Percentiles rank a stretch among this genome's conserved stretches.
phyloP scores from a whole-genome alignment of 2,888 invertebrate genomes.

The Azorinus chamasolen region DNA sequence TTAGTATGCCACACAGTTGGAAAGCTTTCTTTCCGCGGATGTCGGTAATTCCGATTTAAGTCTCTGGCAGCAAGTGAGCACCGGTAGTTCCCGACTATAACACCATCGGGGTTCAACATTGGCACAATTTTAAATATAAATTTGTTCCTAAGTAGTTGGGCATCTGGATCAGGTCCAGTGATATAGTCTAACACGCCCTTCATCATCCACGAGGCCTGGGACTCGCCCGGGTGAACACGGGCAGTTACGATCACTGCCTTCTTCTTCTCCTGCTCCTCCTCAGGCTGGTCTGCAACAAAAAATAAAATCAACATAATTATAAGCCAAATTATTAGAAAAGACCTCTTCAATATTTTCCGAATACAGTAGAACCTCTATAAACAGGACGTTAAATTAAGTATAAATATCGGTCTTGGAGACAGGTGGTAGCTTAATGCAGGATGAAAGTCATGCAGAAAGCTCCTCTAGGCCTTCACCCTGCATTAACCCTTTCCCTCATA shows the following conservation, averaged over 20 bases:
- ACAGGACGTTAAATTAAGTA: no score
- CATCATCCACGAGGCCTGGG: conserved; percentile 86
- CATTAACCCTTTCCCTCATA: no score
- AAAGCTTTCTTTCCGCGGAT: conserved; percentile 83
- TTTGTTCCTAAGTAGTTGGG: conserved; percentile 81
- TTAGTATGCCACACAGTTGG: conserved; percentile 85
- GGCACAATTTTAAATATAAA: conserved; percentile 86
- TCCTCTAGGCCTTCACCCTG: no score
- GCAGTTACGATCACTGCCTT: conserved; percentile 84
- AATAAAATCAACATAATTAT: no score
- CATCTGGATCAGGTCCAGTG: conserved; percentile 77
- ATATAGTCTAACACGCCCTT: conserved; percentile 84
- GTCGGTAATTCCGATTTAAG: conserved; percentile 85
- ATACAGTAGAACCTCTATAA: no score
- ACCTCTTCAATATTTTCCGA: no score
- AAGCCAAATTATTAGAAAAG: no score
- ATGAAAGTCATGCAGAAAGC: no score
- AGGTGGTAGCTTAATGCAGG: no score
- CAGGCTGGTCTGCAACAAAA: conserved; percentile 61
- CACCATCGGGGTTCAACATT: conserved; percentile 86
- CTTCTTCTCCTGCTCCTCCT: conserved; percentile 74
- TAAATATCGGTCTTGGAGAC: no score
- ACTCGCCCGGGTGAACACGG: conserved; percentile 85
- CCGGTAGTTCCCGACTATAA: conserved; percentile 86
- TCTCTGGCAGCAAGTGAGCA: conserved; percentile 84